Conservation (phyloP, 2,797 vertebrate species). For the Amblyopsis hoosieri region DNA sequence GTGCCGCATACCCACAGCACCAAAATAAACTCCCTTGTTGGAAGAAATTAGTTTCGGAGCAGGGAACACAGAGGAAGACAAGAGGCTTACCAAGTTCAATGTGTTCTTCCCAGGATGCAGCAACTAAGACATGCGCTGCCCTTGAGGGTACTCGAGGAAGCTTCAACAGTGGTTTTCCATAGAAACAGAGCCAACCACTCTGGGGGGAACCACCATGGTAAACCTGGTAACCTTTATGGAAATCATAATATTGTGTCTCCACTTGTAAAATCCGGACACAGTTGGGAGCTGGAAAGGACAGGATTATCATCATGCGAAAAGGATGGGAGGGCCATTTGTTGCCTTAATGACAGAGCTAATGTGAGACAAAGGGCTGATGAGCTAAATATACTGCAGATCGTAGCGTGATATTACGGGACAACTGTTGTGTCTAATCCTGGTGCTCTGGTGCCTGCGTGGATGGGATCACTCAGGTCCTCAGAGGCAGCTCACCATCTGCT, state of each 20-base stretch:
- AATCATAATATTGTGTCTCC: conserved; percentile 46
- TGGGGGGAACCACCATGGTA: conserved; percentile 43
- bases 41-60: conserved; percentile 73
- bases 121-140: conserved; percentile 57
- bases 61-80: conserved; percentile 61
- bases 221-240: conserved; percentile 34
- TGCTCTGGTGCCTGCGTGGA: conserved; percentile 56
- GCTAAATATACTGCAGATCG: conserved; percentile 76
- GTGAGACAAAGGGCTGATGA: conserved; percentile 66
- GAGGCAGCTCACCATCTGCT: conserved; percentile 72
- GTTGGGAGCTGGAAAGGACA: conserved; percentile 46
- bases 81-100: conserved; percentile 69
- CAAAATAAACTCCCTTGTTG: conserved; percentile 76
- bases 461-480: conserved; percentile 63
- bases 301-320: conserved; percentile 48
- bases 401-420: conserved; percentile 61
- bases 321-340: conserved; percentile 62
- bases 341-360: conserved; percentile 67
- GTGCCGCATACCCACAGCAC: conserved; percentile 69
- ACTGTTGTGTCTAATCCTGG: conserved; percentile 76
- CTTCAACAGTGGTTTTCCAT: conserved; percentile 65
- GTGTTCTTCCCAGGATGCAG: conserved; percentile 52
- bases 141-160: conserved; percentile 61
- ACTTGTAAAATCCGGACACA: conserved; percentile 38
- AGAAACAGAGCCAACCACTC: conserved; percentile 51